Percentiles rank a stretch among this genome's conserved stretches.
Conservation (phyloP, 2,113 vertebrate genomes). For the Empidonax traillii region DNA sequence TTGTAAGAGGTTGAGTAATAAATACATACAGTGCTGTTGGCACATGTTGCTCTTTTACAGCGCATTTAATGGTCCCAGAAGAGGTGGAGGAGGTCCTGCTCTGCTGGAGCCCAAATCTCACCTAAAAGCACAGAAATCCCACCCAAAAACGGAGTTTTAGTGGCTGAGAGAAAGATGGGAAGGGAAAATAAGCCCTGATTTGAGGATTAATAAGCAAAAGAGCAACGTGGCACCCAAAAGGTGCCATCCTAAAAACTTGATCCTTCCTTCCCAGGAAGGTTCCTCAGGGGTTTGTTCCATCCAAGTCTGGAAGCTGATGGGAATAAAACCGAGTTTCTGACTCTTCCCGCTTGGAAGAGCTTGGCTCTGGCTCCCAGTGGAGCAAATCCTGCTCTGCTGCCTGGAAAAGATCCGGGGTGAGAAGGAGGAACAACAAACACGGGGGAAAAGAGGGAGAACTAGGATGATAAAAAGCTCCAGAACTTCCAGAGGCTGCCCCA, state of each 20-base stretch:
- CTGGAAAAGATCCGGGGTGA: constrained; percentile 21
- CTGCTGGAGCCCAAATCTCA: background rate
- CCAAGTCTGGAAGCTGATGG: background rate
- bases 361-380: background rate
- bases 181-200: background rate
- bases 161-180: background rate
- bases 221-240: background rate
- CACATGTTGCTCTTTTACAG: background rate
- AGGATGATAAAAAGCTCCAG: background rate
- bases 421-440: background rate
- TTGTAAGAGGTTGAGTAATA: background rate
- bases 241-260: background rate
- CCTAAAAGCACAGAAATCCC: background rate
- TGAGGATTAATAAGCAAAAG: background rate
- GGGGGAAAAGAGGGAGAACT: background rate
- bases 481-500: background rate
- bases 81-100: background rate
- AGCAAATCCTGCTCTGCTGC: background rate
- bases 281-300: background rate
- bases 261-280: background rate
- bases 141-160: background rate
- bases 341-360: background rate
- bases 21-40: background rate
- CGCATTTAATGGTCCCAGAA: background rate
- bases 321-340: background rate